Base-by-base conservation (phyloP, 2,888 invertebrate genomes). In the Balanococcus diminutus region DNA sequence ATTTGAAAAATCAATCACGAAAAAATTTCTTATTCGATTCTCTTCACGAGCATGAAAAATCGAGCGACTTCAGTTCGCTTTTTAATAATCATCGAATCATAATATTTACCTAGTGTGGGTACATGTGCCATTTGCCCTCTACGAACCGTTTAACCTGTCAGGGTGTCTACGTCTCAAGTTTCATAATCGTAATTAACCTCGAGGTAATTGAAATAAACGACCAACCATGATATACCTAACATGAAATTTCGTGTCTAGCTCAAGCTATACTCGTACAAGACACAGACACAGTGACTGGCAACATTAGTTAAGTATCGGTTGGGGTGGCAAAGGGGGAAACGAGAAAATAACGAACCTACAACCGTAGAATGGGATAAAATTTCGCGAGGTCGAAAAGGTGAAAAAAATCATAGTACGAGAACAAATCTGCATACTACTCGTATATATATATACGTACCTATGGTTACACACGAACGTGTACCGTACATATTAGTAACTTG, bases 201-300 rank as follows among this genome's bases (percentile, higher is more conserved):
- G 56, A 56, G 56, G 56, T 56, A 56, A 56, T 56, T 56, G 56
- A 56, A 56, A 56, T 56, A 56, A 56, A 56, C 56, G 56, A 56
- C 56, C 22, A 22, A 56, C 56, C 56, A 9, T 36, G 8, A 8
- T 22, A 56, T 56, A 56, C 22, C 19, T 8, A 1, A 42, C n/a
- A 46, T 22, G 11, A 8, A 22, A 4, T 22, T 56, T 22, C 56
- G 16, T 46, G 46, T n/a, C 56, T 56, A 56, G 56, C 8, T 36
- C n/a, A n/a, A 36, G 36, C 5, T 36, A 36, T 36, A 36, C 36
- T 4, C 8, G 8, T 56, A 56, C 56, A 6, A 56, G 56, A 56
- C 56, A 56, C 8, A 1, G 19, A 56, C 22, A 56, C 22, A n/a
- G n/a, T n/a, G n/a, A n/a, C n/a, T n/a, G n/a, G n/a, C n/a, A n/a